Conservation (phyloP, 2,113 vertebrate species). For the Colossoma macropomum region DNA sequence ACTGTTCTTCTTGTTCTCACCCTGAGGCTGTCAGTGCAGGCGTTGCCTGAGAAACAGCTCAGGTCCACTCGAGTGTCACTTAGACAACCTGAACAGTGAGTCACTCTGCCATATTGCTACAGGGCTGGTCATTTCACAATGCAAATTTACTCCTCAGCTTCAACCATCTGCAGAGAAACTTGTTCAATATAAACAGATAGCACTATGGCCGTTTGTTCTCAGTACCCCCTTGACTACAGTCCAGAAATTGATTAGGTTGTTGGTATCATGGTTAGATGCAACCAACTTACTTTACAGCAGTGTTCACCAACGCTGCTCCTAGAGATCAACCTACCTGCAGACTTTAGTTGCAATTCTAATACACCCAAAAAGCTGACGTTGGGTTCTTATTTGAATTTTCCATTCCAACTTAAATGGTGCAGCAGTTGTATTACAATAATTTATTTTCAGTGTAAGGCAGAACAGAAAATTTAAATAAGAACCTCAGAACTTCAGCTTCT, state of each 20-base stretch:
- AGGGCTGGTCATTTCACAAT: constrained; percentile 6
- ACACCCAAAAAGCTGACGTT: too few relatives aligned
- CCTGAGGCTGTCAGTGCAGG: constrained; percentile 39
- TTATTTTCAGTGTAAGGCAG: too few relatives aligned
- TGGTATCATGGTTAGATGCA: neutral
- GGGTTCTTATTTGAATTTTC: too few relatives aligned
- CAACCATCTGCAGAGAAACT: neutral
- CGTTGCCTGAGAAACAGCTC: constrained; percentile 53
- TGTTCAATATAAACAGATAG: neutral
- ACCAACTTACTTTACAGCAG: neutral
- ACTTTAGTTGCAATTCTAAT: too few relatives aligned
- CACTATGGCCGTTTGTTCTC: neutral
- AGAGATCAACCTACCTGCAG: too few relatives aligned
- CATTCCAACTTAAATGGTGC: too few relatives aligned
- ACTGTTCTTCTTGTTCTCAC: neutral
- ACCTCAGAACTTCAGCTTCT: too few relatives aligned
- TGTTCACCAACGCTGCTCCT: too few relatives aligned
- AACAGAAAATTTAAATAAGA: too few relatives aligned
- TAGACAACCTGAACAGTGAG: constrained; percentile 44
- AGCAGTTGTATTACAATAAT: too few relatives aligned
- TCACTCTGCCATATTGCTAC: constrained; percentile 20
- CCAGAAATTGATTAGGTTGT: neutral
- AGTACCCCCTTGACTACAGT: neutral
- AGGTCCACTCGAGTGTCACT: constrained; percentile 54
- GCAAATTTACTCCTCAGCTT: constrained; percentile 22